Evolutionary conservation across 2,888 invertebrate genomes (phyloP).

Genomic region (Cheilosia scutellata): DNA sequence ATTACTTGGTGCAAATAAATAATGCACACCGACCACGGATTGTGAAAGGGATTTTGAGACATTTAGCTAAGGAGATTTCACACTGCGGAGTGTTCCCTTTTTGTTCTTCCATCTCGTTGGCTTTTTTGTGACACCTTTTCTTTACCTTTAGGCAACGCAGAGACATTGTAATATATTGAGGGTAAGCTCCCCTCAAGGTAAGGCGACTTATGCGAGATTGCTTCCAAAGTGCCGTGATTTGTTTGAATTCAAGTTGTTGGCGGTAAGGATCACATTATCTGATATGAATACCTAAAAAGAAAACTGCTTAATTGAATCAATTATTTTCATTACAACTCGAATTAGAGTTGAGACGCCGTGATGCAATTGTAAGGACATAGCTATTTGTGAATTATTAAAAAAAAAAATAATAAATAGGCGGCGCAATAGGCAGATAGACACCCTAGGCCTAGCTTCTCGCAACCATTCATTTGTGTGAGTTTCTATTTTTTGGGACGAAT

Average conservation of each 20-base stretch:
- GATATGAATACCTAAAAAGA: background rate
- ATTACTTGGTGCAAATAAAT: slow-evolving; percentile 9
- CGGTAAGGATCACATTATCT: background rate
- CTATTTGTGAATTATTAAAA: too few relatives aligned
- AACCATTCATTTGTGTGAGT: too few relatives aligned
- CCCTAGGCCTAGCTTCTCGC: too few relatives aligned
- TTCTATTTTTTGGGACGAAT: too few relatives aligned
- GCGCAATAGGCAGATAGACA: too few relatives aligned
- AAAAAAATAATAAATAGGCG: too few relatives aligned
- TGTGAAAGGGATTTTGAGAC: slow-evolving; percentile 1
- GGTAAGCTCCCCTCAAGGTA: background rate
- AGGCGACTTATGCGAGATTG: background rate
- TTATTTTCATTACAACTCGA: too few relatives aligned
- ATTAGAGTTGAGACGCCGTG: too few relatives aligned
- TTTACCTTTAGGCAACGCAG: slow-evolving; percentile 2
- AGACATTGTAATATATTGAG: slow-evolving; percentile 25
- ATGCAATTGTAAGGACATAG: too few relatives aligned
- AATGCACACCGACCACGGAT: slow-evolving; percentile 4
- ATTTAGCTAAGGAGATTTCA: background rate
- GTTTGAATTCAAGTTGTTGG: background rate
- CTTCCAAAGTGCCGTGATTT: background rate
- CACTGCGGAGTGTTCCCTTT: background rate
- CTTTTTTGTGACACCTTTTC: background rate
- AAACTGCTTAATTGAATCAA: background rate
- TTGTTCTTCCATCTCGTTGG: background rate